A percentile compares a stretch with the other conserved stretches of the same genome.
Evolutionary conservation across 2,113 vertebrate species (phyloP).

Genomic region (Salvelinus fontinalis): DNA sequence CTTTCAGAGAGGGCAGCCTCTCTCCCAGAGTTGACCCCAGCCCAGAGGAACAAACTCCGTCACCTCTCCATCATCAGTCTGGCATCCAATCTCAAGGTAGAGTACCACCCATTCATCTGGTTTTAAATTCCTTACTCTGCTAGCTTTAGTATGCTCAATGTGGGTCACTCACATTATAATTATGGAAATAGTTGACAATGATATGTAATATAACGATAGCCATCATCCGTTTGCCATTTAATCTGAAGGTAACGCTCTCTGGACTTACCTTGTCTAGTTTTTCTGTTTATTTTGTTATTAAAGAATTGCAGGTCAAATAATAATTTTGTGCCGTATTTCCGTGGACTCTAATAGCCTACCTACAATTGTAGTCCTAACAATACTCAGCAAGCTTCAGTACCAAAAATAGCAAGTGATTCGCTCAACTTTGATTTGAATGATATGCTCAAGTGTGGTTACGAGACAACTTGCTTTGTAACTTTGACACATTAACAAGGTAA

Average conservation of each 20-base stretch:
- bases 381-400: neutral
- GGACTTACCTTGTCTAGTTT: neutral
- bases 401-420: neutral
- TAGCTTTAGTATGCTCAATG: no score
- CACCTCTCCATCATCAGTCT: constrained; percentile 94
- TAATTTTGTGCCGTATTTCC: neutral
- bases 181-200: no score
- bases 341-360: no score
- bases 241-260: no score
- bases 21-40: constrained; percentile 89
- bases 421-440: constrained; percentile 23
- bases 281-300: neutral
- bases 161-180: no score
- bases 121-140: no score
- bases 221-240: no score
- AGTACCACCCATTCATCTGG: no score
- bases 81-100: constrained; percentile 95
- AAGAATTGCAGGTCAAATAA: neutral
- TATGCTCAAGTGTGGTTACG: constrained; percentile 2
- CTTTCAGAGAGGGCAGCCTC: constrained; percentile 77
- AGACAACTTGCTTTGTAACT: constrained; percentile 21
- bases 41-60: constrained; percentile 95
- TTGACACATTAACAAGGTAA: constrained; percentile 6
- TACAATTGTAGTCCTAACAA: no score
- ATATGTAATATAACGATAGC: no score